Percentiles rank a stretch among this genome's conserved stretches.
Conservation (phyloP, 2,888 invertebrate genomes). For the Zhuqinia jingwanae region DNA sequence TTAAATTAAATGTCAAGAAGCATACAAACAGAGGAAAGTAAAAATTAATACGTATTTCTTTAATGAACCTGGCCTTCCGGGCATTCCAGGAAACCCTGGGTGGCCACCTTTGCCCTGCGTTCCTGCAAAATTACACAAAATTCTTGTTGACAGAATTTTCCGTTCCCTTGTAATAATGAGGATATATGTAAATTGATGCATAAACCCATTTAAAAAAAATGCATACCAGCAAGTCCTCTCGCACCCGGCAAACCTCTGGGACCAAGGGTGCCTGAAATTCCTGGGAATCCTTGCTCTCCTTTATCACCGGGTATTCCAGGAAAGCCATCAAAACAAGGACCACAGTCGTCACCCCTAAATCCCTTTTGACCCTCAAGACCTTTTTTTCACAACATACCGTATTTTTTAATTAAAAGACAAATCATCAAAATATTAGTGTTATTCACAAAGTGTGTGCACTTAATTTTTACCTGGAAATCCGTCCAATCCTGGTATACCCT, state of each 20-base stretch:
- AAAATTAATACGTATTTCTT: too few species aligned
- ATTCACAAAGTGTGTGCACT: too few species aligned
- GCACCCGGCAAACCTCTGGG: constrained; percentile 81
- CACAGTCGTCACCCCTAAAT: constrained; percentile 83
- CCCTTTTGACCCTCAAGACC: constrained; percentile 80
- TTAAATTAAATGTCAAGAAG: not conserved
- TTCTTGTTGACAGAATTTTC: not conserved
- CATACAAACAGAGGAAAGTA: not conserved
- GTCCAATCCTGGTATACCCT: constrained; percentile 81
- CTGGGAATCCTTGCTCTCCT: constrained; percentile 83
- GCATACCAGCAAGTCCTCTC: constrained; percentile 81
- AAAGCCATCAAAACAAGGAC: constrained; percentile 82
- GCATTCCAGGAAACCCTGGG: constrained; percentile 82
- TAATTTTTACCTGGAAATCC: constrained; percentile 83
- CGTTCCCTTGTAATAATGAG: not conserved
- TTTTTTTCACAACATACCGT: too few species aligned
- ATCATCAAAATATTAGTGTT: constrained; percentile 80
- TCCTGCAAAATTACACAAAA: constrained; percentile 78
- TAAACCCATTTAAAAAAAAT: too few species aligned
- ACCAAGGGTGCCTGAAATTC: constrained; percentile 81
- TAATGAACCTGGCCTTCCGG: constrained; percentile 73
- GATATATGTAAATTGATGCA: too few species aligned
- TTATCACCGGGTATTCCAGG: constrained; percentile 83
- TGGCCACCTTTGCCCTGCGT: constrained; percentile 83
- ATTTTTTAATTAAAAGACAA: too few species aligned